Conservation (phyloP, 2,113 vertebrate genomes). For the Thalassoma bifasciatum region DNA sequence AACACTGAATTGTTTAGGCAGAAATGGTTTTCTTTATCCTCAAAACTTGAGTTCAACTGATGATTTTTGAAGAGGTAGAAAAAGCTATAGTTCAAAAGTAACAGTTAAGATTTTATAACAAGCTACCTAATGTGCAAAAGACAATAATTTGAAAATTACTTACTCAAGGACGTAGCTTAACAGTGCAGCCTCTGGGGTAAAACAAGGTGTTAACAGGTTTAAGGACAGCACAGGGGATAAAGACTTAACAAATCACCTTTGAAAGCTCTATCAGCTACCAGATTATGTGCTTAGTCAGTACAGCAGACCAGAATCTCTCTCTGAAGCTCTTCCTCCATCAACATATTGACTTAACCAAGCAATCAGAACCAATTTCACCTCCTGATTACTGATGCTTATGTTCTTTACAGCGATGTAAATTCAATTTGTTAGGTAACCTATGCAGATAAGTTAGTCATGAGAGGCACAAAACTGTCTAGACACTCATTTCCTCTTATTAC, state of each 20-base stretch:
- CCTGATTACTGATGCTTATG: conserved; percentile 66
- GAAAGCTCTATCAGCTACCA: conserved; percentile 71
- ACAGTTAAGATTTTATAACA: not conserved
- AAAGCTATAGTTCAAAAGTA: not conserved
- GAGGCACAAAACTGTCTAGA: not conserved
- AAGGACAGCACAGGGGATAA: conserved; percentile 36
- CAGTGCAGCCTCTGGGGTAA: conserved; percentile 12
- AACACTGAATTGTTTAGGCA: not conserved
- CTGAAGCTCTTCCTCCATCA: conserved; percentile 55
- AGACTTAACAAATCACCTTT: conserved; percentile 66
- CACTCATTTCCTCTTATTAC: not conserved
- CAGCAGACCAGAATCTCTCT: conserved; percentile 62
- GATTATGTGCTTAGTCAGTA: conserved; percentile 67
- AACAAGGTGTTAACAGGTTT: conserved; percentile 35
- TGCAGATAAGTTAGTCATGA: conserved; percentile 1
- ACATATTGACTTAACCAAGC: conserved; percentile 69
- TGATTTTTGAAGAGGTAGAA: not conserved
- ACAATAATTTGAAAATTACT: conserved; percentile 8
- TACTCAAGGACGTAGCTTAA: conserved; percentile 8
- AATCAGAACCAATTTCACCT: conserved; percentile 73
- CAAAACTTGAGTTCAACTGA: not conserved
- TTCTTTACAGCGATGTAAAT: conserved; percentile 45
- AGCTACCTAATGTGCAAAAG: not conserved
- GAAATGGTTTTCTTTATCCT: not conserved
- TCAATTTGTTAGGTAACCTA: conserved; percentile 32